These are phyloP conservation scores for Macrobrachium rosenbergii DNA, from an alignment of 1,140 invertebrate species.

Conservation along the genomic window DNA sequence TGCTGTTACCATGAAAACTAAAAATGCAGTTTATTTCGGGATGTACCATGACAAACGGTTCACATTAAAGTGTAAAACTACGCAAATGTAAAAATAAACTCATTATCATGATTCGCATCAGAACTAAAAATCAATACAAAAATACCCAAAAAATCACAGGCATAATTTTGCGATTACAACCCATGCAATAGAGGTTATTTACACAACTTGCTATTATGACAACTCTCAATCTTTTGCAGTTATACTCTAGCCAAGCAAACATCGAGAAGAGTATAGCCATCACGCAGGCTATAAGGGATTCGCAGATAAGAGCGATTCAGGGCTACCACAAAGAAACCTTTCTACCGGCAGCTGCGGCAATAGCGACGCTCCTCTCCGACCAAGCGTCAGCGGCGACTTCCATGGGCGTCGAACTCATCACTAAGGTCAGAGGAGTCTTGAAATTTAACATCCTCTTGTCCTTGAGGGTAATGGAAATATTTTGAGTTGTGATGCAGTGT, in stretches of 20 bases:
- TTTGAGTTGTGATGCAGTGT: no score
- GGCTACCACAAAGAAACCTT: slow-evolving; percentile 60
- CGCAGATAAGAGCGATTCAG: slow-evolving; percentile 56
- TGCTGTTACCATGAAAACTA: neutral
- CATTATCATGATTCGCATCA: no score
- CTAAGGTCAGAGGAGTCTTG: slow-evolving; percentile 47
- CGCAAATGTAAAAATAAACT: no score
- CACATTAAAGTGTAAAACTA: no score
- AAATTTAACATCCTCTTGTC: neutral
- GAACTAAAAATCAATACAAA: no score
- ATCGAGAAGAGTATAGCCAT: slow-evolving; percentile 61
- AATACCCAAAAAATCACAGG: no score
- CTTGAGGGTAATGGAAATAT: neutral
- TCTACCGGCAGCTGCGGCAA: slow-evolving; percentile 52
- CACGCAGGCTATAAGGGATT: slow-evolving; percentile 59
- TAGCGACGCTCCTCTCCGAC: slow-evolving; percentile 60
- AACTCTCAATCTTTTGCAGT: slow-evolving; percentile 25
- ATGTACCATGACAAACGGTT: no score
- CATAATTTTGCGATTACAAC: no score
- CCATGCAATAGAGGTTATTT: no score
- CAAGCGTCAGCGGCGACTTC: slow-evolving; percentile 60
- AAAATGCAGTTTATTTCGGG: neutral
- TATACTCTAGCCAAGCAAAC: slow-evolving; percentile 59
- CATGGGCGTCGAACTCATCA: slow-evolving; percentile 64
- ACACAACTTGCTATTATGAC: neutral